Evolutionary conservation across 2,113 vertebrate genomes (phyloP).

Genomic region (Orcinus orca): DNA sequence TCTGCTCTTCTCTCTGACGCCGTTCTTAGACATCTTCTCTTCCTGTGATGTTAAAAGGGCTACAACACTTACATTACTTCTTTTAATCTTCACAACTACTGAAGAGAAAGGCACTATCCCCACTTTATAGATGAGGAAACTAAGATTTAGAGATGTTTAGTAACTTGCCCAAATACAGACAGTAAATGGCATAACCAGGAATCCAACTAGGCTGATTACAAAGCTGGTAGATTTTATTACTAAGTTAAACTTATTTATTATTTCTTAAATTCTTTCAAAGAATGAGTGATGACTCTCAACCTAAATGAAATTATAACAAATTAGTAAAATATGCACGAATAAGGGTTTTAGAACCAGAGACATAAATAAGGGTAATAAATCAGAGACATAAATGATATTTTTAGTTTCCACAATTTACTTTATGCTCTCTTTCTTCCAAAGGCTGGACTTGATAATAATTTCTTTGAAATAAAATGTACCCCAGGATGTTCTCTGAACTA

Average conservation of each 20-base stretch:
- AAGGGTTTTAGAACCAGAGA: not conserved
- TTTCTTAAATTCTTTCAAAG: not conserved
- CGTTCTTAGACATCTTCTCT: not conserved
- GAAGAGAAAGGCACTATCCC: not conserved
- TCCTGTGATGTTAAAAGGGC: not conserved
- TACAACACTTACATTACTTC: not conserved
- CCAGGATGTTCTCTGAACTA: not conserved
- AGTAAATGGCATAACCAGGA: not conserved
- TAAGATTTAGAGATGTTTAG: not conserved
- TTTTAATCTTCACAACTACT: not conserved
- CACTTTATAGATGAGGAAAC: not conserved
- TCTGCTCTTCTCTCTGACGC: not conserved
- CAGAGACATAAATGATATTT: not conserved
- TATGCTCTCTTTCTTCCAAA: not conserved
- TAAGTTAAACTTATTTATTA: not conserved
- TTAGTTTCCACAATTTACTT: not conserved
- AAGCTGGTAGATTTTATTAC: not conserved
- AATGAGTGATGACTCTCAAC: not conserved
- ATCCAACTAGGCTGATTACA: not conserved
- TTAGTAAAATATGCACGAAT: not conserved
- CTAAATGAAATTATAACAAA: not conserved
- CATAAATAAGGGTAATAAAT: not conserved
- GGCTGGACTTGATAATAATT: not conserved
- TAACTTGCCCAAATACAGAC: not conserved
- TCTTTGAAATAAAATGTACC: not conserved